Evolutionary conservation across 2,888 invertebrate genomes (phyloP).

Genomic region (Brachylomia viminalis): DNA sequence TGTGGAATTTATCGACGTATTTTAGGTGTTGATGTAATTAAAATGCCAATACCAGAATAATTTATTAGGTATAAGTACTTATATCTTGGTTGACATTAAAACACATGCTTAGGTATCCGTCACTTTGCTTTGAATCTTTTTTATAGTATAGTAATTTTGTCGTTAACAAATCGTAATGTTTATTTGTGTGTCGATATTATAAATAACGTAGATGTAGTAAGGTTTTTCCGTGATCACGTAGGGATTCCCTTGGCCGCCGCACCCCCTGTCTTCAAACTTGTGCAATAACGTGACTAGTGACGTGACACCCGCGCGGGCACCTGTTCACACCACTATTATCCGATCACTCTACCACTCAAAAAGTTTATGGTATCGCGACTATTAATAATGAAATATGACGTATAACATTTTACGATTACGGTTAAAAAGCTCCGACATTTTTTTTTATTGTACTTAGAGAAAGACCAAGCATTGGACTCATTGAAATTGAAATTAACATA

Average conservation of each 20-base stretch:
- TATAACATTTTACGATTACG: background rate
- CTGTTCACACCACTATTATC: slow-evolving; percentile 59
- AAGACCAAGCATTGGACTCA: background rate
- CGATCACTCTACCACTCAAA: slow-evolving; percentile 40
- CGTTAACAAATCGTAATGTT: background rate
- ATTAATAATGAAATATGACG: slow-evolving; percentile 38
- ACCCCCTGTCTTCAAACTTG: slow-evolving; percentile 77
- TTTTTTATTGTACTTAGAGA: background rate
- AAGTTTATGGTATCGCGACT: slow-evolving; percentile 38
- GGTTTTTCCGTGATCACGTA: slow-evolving; percentile 54
- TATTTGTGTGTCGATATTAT: background rate
- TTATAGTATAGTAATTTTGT: background rate
- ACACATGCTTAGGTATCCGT: background rate
- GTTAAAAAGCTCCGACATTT: background rate
- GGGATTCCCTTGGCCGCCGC: slow-evolving; percentile 61
- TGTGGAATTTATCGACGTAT: slow-evolving; percentile 80
- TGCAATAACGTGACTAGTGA: slow-evolving; percentile 79
- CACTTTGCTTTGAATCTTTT: background rate
- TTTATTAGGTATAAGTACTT: background rate
- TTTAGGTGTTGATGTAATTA: slow-evolving; percentile 77
- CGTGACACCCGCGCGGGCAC: slow-evolving; percentile 58
- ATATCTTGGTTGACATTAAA: background rate
- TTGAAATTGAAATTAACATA: background rate
- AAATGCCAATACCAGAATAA: slow-evolving; percentile 46
- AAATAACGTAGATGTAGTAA: background rate